These are phyloP conservation scores for Campylorhamphus procurvoides DNA, from an alignment of 2,113 vertebrate species.

Conservation along the genomic window DNA sequence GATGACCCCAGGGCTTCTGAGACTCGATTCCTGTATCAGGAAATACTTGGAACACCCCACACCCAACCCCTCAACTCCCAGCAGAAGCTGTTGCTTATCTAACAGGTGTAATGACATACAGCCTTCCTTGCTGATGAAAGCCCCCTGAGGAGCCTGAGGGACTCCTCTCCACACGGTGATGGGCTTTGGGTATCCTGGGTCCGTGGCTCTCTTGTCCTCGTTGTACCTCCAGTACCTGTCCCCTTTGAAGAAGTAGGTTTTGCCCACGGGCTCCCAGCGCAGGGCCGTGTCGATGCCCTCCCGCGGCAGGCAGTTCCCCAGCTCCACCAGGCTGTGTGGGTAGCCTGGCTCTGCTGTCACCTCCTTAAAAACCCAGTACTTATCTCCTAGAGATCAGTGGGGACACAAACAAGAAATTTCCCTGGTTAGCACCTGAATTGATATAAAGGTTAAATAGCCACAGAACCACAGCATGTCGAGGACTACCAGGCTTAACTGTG, in stretches of 20 bases:
- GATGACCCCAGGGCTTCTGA: background rate
- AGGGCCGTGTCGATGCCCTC: constrained; percentile 95
- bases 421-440: fast-evolving
- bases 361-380: constrained; percentile 97
- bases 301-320: constrained; percentile 90
- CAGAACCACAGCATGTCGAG: background rate
- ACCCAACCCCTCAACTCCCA: background rate
- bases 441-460: background rate
- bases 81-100: fast-evolving
- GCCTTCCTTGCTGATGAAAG: constrained; percentile 97
- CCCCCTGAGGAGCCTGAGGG: constrained; percentile 92
- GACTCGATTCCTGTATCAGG: background rate
- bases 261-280: constrained; percentile 95
- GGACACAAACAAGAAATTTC: background rate
- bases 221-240: constrained; percentile 98
- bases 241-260: constrained; percentile 99
- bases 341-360: constrained; percentile 93
- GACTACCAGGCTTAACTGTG: background rate
- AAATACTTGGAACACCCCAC: background rate
- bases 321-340: constrained; percentile 90
- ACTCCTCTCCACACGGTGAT: constrained; percentile 96
- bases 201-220: constrained; percentile 89
- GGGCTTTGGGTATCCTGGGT: constrained; percentile 95
- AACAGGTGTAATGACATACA: constrained; percentile 73
- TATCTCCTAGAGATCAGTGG: constrained; percentile 82